Conservation (phyloP, 2,797 vertebrate species). For the Sebastes alutus region DNA sequence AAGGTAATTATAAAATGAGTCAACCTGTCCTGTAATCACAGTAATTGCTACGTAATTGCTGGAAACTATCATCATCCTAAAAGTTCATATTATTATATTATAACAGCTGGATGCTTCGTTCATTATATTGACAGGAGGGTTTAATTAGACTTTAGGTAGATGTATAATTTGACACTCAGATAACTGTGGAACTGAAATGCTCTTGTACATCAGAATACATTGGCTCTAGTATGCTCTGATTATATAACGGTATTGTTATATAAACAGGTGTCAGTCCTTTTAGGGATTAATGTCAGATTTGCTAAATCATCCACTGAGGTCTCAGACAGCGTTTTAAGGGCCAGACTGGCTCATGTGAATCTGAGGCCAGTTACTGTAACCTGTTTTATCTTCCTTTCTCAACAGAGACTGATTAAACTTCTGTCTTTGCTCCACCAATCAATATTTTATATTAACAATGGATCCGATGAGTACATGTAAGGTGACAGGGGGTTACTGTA, state of each 20-base stretch:
- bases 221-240: background rate
- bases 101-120: background rate
- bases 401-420: background rate
- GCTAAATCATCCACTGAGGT: background rate
- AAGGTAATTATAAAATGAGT: no score
- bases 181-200: background rate
- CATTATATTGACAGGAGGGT: background rate
- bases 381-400: background rate
- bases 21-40: background rate
- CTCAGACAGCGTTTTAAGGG: background rate
- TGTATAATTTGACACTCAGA: background rate
- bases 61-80: background rate
- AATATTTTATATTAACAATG: background rate
- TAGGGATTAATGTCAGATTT: conserved; percentile 10
- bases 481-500: background rate
- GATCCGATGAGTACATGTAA: background rate
- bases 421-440: background rate
- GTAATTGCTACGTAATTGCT: background rate
- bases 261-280: conserved; percentile 1
- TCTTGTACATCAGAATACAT: background rate
- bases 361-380: background rate
- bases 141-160: background rate
- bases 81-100: background rate
- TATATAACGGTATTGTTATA: background rate
- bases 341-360: background rate